These are phyloP conservation scores for Pecten maximus DNA, from an alignment of 2,888 invertebrate species.

Conservation along the genomic window DNA sequence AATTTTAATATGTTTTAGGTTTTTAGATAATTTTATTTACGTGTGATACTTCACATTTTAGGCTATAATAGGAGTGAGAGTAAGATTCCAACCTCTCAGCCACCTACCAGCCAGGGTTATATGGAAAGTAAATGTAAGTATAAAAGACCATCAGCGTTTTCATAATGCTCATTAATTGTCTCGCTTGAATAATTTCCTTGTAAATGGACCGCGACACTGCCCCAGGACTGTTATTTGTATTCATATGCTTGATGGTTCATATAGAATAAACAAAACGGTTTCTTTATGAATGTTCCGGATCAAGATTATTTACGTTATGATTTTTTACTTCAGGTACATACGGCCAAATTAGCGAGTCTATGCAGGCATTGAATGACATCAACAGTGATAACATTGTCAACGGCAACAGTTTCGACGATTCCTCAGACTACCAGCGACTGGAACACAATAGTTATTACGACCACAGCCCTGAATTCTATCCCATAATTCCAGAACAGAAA, in stretches of 20 bases:
- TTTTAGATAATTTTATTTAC: no score
- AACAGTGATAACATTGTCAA: constrained; percentile 52
- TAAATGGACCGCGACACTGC: not conserved
- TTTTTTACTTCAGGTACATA: constrained; percentile 65
- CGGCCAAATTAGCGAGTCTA: constrained; percentile 81
- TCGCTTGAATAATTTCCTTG: not conserved
- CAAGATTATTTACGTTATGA: not conserved
- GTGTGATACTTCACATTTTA: not conserved
- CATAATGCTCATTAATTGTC: not conserved
- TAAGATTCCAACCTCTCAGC: not conserved
- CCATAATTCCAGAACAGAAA: constrained; percentile 88
- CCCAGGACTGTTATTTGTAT: not conserved
- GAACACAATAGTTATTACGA: constrained; percentile 86
- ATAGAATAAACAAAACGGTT: not conserved
- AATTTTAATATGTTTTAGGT: not conserved
- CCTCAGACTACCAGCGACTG: constrained; percentile 84
- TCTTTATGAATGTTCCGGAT: not conserved
- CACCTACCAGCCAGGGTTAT: constrained; percentile 53
- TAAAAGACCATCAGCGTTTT: not conserved
- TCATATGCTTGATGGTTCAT: not conserved
- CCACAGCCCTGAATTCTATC: constrained; percentile 88
- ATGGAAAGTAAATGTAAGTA: constrained; percentile 63
- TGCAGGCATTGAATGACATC: constrained; percentile 76
- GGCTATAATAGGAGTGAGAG: not conserved
- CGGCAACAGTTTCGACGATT: constrained; percentile 77